A percentile compares a stretch with the other conserved stretches of the same genome.
phyloP scores from a whole-genome alignment of 2,797 vertebrate genomes.

The Sebastes vulpes region DNA sequence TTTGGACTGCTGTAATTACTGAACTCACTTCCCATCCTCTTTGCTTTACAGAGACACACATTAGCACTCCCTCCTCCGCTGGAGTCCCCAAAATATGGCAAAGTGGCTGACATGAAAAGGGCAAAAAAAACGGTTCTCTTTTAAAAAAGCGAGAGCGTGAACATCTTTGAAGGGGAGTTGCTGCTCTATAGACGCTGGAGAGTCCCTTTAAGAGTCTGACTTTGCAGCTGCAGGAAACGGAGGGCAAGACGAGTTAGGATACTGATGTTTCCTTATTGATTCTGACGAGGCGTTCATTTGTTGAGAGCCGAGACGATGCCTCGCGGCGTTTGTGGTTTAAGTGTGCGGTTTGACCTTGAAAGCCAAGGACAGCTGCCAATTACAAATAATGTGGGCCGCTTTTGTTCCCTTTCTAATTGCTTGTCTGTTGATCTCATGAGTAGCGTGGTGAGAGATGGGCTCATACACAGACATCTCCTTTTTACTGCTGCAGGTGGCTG shows the following conservation, averaged over 20 bases:
- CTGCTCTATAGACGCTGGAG: conserved; percentile 44
- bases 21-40: conserved; percentile 72
- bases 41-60: conserved; percentile 65
- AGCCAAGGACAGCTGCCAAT: conserved; percentile 48
- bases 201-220: conserved; percentile 38
- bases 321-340: background rate
- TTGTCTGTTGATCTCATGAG: conserved; percentile 30
- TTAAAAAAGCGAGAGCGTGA: conserved; percentile 9
- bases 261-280: conserved; percentile 45
- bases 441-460: background rate
- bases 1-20: conserved; percentile 70
- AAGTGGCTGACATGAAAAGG: conserved; percentile 60
- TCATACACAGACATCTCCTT: conserved; percentile 24
- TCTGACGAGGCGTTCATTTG: conserved; percentile 35
- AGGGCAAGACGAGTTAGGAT: conserved; percentile 24
- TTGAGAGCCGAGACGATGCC: conserved; percentile 1
- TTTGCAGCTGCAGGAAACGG: conserved; percentile 63
- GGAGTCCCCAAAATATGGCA: conserved; percentile 54
- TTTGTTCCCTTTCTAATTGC: conserved; percentile 55
- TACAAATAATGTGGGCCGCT: conserved; percentile 13
- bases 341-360: conserved; percentile 35
- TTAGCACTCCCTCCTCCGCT: conserved; percentile 50
- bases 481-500: conserved; percentile 58
- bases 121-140: conserved; percentile 31
- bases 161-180: conserved; percentile 46